phyloP scores from a whole-genome alignment of 2,888 invertebrate species.

The Ypsolopha scabrella region DNA sequence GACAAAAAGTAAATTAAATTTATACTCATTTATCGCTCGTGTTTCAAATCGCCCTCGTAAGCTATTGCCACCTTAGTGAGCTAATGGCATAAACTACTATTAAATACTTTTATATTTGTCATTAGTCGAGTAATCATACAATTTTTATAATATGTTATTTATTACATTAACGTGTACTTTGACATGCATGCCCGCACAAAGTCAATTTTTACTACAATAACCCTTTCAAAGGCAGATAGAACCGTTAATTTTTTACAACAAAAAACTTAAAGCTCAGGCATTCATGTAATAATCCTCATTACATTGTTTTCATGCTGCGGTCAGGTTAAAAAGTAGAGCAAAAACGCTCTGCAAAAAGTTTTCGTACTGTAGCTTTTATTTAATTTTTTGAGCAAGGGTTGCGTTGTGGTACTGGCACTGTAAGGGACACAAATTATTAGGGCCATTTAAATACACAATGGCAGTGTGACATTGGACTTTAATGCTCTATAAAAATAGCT shows the following conservation, averaged over 20 bases:
- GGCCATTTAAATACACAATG: constrained; percentile 52
- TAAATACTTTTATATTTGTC: too few relatives aligned
- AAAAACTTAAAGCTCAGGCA: neutral
- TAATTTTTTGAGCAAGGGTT: constrained; percentile 41
- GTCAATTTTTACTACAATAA: too few relatives aligned
- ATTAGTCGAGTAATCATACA: too few relatives aligned
- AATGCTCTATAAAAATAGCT: constrained; percentile 49
- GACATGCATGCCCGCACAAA: too few relatives aligned
- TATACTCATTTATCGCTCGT: too few relatives aligned
- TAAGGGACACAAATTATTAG: constrained; percentile 45
- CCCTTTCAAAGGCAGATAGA: too few relatives aligned
- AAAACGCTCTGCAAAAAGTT: constrained; percentile 40
- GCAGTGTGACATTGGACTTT: constrained; percentile 40
- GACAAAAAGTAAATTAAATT: too few relatives aligned
- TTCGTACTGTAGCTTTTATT: constrained; percentile 11
- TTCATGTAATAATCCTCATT: constrained; percentile 28
- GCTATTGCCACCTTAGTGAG: too few relatives aligned
- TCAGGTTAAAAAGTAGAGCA: constrained; percentile 55
- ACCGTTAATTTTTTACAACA: neutral
- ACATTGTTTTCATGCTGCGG: constrained; percentile 57
- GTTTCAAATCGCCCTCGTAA: too few relatives aligned
- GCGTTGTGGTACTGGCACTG: constrained; percentile 33
- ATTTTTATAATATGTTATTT: too few relatives aligned
- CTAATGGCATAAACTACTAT: too few relatives aligned
- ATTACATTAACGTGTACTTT: too few relatives aligned